phyloP scores from a whole-genome alignment of 2,888 invertebrate genomes.

The Leptogaster cylindrica region DNA sequence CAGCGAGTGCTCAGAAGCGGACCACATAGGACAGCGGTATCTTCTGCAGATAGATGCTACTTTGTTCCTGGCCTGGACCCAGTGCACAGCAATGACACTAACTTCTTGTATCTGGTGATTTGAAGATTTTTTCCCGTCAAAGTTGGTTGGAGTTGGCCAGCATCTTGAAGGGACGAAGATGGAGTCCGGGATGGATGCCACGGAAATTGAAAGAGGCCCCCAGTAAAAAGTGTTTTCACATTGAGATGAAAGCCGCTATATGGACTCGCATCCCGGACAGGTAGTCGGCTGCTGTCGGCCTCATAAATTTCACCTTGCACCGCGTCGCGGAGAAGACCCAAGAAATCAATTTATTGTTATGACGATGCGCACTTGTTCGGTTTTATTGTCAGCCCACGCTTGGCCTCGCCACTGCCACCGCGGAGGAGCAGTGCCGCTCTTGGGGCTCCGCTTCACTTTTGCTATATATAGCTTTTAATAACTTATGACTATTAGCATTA shows the following conservation, averaged over 20 bases:
- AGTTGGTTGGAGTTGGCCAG: not conserved
- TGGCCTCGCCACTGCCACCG: not conserved
- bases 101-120: conserved; percentile 5
- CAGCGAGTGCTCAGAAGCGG: not conserved
- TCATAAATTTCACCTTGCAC: conserved; percentile 38
- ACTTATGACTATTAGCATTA: conserved; percentile 36
- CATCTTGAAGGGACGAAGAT: not conserved
- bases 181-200: no score
- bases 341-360: conserved; percentile 45
- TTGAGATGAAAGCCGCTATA: conserved; percentile 4
- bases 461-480: conserved; percentile 34
- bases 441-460: not conserved
- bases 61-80: not conserved
- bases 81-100: conserved; percentile 14
- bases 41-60: not conserved
- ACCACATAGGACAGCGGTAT: not conserved
- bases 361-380: conserved; percentile 45
- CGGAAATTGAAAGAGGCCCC: no score
- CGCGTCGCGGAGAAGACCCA: conserved; percentile 21
- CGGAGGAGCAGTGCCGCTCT: not conserved
- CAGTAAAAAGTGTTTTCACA: conserved; percentile 3
- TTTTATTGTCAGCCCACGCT: conserved; percentile 46
- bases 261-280: not conserved
- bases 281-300: conserved; percentile 11
- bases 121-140: conserved; percentile 8